Evolutionary conservation across 2,113 vertebrate species (phyloP), one percentile per base, ranked within the genome.

Genomic region (Leptocoma aspasia): DNA sequence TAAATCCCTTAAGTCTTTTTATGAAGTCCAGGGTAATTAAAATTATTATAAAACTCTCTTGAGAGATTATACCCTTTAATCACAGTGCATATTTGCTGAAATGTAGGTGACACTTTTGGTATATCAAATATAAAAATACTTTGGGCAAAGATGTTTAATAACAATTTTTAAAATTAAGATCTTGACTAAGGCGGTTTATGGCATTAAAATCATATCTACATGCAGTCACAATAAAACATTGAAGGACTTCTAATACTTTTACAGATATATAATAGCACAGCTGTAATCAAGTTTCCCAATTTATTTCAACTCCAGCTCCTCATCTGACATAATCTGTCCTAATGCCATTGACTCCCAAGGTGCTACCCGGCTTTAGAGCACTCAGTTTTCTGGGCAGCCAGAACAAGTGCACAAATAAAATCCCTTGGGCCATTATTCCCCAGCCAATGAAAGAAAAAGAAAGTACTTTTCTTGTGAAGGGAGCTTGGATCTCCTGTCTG

Each of bases 21-120:
- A 95, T 96, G 95, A 95, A 96, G 75, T 82, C 90, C 47, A 87
- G 87, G 78, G 84, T 97, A 96, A 97, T 97, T 97, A 96, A 96
- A 96, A 95, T 92, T 26, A 95, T 96, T 97, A 93, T 83, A 94
- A 96, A 95, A 71, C 42, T 91, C 92, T 91, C 90, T 90, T 93
- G 68, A 82, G 90, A 93, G 93, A 94, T 95, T 96, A 94, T 73
- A 78, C 35, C 47, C 87, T 97, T 96, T 97, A 96, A 97, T 95
- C 95, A 88, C 79, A 80, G 78, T 80, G 70, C 78, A 70, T 96
- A 93, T 92, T 97, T 95, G 75, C 79, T 91, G 70, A 97, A 78
- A 91, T 72, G 61, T 89, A 87, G 49, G 78, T 28, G 18, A 94
- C 82, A 90, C 75, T 94, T 91, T 56, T 88, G 82, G 42, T 88